Evolutionary conservation across 2,113 vertebrate genomes (phyloP).

Genomic region (Caloenas nicobarica): DNA sequence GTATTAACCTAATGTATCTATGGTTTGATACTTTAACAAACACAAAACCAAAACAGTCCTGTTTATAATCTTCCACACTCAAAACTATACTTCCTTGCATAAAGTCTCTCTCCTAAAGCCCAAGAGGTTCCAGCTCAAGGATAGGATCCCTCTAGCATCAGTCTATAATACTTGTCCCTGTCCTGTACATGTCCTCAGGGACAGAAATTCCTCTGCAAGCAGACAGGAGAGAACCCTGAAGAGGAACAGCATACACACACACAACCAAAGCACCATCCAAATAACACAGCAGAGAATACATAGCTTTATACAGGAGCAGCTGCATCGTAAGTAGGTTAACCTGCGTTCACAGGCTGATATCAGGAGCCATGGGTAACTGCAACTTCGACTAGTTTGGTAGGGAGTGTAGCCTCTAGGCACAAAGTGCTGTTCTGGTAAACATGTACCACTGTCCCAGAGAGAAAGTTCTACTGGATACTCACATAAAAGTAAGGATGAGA

Average conservation of each 20-base stretch:
- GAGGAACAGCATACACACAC: not conserved
- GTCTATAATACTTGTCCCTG: not conserved
- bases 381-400: not conserved
- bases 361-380: not conserved
- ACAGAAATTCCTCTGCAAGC: not conserved
- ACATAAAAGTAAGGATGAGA: not conserved
- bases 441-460: not conserved
- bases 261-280: not conserved
- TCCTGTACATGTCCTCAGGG: not conserved
- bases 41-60: not conserved
- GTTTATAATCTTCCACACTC: not conserved
- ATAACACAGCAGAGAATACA: not conserved
- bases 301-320: rapidly evolving
- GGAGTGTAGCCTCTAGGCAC: not conserved
- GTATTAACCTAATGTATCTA: rapidly evolving
- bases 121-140: not conserved
- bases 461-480: not conserved
- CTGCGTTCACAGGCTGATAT: not conserved
- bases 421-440: not conserved
- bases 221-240: not conserved
- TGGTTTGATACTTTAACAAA: not conserved
- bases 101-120: not conserved
- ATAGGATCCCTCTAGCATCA: not conserved
- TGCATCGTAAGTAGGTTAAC: not conserved
- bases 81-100: not conserved